Conservation (phyloP, 2,113 vertebrate genomes). For the Scolopax mira region DNA sequence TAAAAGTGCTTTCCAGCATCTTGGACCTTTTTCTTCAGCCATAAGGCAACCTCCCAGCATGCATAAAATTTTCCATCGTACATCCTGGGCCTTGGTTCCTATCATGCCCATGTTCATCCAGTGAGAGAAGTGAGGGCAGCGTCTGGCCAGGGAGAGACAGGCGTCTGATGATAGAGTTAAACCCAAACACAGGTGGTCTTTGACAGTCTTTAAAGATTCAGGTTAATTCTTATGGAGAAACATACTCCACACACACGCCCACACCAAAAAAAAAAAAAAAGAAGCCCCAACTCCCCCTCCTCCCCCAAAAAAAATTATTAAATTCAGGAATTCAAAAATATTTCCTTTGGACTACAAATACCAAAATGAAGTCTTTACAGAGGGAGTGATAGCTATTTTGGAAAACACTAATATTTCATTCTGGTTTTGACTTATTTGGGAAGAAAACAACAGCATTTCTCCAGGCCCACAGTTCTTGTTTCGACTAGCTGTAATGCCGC, state of each 20-base stretch:
- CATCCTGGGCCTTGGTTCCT: neutral
- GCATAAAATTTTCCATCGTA: neutral
- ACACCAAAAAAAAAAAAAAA: neutral
- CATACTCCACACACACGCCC: neutral
- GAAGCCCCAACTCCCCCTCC: no score
- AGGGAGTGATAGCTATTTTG: neutral
- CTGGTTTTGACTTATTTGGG: neutral
- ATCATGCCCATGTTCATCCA: neutral
- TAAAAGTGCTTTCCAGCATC: neutral
- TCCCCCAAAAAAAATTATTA: neutral
- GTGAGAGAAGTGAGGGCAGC: neutral
- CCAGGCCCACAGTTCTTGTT: neutral
- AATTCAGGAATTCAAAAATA: slow-evolving; percentile 14
- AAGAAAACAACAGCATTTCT: neutral
- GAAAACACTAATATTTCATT: neutral
- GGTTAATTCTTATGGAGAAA: neutral
- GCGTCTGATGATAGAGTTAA: neutral
- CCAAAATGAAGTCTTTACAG: neutral
- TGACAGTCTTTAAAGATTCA: neutral
- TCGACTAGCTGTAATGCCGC: accelerated
- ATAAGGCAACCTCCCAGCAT: neutral
- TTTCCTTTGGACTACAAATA: slow-evolving; percentile 37
- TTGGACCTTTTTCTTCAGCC: neutral
- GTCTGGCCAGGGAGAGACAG: neutral
- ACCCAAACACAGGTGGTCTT: neutral